These are phyloP conservation scores for Nicator chloris DNA, from an alignment of 2,113 vertebrate genomes.

Conservation along the genomic window DNA sequence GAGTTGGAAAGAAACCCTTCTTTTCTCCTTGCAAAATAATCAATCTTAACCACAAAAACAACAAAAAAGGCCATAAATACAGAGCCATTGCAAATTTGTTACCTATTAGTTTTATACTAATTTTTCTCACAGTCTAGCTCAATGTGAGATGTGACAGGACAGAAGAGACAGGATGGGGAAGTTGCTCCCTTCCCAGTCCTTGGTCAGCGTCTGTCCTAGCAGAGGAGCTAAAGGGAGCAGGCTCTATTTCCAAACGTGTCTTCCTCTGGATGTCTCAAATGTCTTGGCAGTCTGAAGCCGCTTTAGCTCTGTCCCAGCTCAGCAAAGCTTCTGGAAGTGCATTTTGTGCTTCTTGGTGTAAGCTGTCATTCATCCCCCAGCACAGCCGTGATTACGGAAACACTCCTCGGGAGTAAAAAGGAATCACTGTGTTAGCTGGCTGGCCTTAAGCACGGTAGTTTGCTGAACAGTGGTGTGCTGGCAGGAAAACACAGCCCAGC, in stretches of 20 bases:
- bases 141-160: background rate
- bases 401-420: constrained; percentile 57
- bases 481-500: constrained; percentile 67
- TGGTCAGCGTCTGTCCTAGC: constrained; percentile 42
- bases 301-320: constrained; percentile 56
- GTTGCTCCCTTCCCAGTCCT: background rate
- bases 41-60: background rate
- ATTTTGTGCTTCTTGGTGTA: constrained; percentile 64
- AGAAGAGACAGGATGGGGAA: background rate
- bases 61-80: background rate
- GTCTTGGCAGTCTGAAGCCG: constrained; percentile 40
- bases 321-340: constrained; percentile 62
- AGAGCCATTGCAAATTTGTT: background rate
- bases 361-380: constrained; percentile 62
- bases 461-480: constrained; percentile 66
- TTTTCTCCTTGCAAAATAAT: constrained; percentile 22
- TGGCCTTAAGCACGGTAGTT: constrained; percentile 56
- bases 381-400: constrained; percentile 57
- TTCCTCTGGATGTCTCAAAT: constrained; percentile 53
- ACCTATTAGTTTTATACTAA: background rate
- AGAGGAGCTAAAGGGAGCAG: constrained; percentile 27
- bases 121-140: background rate
- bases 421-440: constrained; percentile 59
- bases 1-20: constrained; percentile 40
- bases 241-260: constrained; percentile 38